phyloP scores from a whole-genome alignment of 1,140 invertebrate species.

The Probaryconus sp. region DNA sequence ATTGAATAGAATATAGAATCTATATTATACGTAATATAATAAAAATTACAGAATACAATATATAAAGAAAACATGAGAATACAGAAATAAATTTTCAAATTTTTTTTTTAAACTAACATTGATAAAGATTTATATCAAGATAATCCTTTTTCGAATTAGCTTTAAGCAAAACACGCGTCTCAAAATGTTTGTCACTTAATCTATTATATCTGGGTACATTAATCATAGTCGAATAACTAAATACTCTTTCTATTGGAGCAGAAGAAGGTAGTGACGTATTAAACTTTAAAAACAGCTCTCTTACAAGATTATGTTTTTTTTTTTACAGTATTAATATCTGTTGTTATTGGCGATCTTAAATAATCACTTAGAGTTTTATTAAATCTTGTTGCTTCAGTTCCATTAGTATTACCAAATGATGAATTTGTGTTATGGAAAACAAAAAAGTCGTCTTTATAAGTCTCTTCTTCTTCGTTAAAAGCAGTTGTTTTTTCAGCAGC shows the following conservation, averaged over 20 bases:
- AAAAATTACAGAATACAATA: too few species aligned
- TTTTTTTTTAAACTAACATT: too few species aligned
- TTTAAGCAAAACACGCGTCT: not conserved
- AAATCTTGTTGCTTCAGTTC: too few species aligned
- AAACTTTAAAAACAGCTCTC: conserved; percentile 8
- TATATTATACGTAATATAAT: too few species aligned
- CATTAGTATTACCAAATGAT: not conserved
- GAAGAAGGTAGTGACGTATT: conserved; percentile 17
- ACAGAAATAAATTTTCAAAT: too few species aligned
- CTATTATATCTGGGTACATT: conserved; percentile 11
- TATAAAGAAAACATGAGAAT: too few species aligned
- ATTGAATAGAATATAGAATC: too few species aligned
- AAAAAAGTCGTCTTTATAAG: conserved; percentile 6
- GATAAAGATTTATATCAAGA: too few species aligned
- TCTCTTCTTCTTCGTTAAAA: not conserved
- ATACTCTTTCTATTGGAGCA: conserved; percentile 9
- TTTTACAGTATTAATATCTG: not conserved
- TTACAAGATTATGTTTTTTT: not conserved
- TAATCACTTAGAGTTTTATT: too few species aligned
- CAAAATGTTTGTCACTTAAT: conserved; percentile 11
- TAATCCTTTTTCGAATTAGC: conserved; percentile 15
- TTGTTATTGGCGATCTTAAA: not conserved
- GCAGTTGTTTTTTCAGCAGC: not conserved
- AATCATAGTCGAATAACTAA: conserved; percentile 17
- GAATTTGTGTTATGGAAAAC: not conserved